Conservation (phyloP, 2,888 invertebrate genomes). For the Drosophila eohydei region DNA sequence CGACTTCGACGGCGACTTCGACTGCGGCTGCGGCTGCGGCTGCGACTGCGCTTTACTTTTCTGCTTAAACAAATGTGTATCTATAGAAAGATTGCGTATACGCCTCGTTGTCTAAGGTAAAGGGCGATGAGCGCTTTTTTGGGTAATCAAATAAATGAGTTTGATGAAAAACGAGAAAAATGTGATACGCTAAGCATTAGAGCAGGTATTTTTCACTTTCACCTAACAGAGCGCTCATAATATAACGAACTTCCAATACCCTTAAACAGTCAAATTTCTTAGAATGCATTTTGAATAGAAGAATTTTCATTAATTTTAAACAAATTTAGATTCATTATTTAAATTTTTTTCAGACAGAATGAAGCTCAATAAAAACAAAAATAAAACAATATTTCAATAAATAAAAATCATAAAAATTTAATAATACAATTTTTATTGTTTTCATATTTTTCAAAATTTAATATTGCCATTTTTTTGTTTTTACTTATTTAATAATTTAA, state of each 20-base stretch:
- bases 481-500: no score
- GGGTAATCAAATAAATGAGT: slow-evolving; percentile 16
- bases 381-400: no score
- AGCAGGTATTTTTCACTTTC: slow-evolving; percentile 83
- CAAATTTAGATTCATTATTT: no score
- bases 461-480: no score
- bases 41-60: slow-evolving; percentile 39
- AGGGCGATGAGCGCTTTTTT: slow-evolving; percentile 39
- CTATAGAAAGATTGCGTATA: slow-evolving; percentile 55
- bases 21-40: slow-evolving; percentile 18
- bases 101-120: slow-evolving; percentile 53
- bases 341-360: no score
- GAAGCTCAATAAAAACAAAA: no score
- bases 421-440: no score
- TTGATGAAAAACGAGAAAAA: slow-evolving; percentile 32
- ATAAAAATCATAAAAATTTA: no score
- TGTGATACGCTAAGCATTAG: slow-evolving; percentile 18
- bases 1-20: slow-evolving; percentile 33
- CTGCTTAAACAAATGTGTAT: slow-evolving; percentile 22
- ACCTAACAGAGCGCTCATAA: slow-evolving; percentile 42
- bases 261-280: background rate
- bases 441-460: no score
- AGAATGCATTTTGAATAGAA: background rate
- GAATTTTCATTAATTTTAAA: no score
- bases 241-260: slow-evolving; percentile 20